Base-by-base conservation (phyloP, 2,888 invertebrate genomes). In the Lamellibrachia satsuma region DNA sequence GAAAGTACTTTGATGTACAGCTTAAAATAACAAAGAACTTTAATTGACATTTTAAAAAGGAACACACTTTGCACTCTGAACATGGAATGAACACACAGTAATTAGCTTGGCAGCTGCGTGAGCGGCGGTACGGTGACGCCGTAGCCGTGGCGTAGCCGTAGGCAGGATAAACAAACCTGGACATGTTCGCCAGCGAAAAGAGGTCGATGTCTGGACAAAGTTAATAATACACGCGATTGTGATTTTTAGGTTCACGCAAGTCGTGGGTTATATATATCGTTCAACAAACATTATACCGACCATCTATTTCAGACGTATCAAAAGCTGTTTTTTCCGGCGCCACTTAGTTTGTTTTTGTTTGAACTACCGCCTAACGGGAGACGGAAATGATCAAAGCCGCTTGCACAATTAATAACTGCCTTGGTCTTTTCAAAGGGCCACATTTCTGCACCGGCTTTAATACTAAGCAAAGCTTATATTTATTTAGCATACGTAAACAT, bases 331-430 rank as follows among this genome's bases (percentile, higher is more conserved):
- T 75, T 75, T 75, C 75, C 75, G n/a, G 75, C 75, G 75, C 75
- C 4, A 22, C 75, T 22, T 6, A 75, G 75, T 75, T 75, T 75
- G 75, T 75, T 75, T 75, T 75, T 75, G 75, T 75, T 75, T 75
- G 75, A 75, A 75, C 75, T 75, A 75, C 75, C 75, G 75, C 75
- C 15, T 75, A 75, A 75, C 75, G 75, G 75, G 75, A 75, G 75
- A 75, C 75, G 75, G 75, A 75, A 75, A 75, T 75, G 60, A 6
- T 75, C 75, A 75, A 2, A 4, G 75, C 22, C 75, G 75, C 75
- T 22, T 75, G 75, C 6, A n/a, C n/a, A 15, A n/a, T 75, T 22
- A 22, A 75, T 75, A 0, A 75, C n/a, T 75, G n/a, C 3, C 75
- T 75, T 15, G 15, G 4, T n/a, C 75, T 6, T 75, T 22, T 22